A percentile compares a stretch with the other conserved stretches of the same genome.
These are phyloP conservation scores for Onychomys arenicola DNA, from an alignment of 2,797 vertebrate genomes.

Conservation along the genomic window DNA sequence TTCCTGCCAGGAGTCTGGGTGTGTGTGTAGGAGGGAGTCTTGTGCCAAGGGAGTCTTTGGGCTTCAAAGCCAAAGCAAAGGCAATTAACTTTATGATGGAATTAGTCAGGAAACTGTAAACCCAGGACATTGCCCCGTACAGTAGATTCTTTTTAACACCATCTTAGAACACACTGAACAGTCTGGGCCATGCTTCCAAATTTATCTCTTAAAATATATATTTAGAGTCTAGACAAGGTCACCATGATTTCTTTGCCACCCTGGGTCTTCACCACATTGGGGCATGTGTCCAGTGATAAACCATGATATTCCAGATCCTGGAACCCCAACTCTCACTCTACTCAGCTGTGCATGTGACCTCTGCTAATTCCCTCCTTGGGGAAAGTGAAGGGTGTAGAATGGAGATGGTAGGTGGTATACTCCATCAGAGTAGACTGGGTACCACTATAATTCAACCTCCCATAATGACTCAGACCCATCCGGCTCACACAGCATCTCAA, in stretches of 20 bases:
- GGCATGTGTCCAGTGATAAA: background rate
- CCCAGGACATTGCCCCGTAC: conserved; percentile 43
- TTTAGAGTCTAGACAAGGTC: conserved; percentile 51
- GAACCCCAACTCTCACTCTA: background rate
- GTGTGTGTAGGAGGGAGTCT: conserved; percentile 15
- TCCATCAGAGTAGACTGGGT: background rate
- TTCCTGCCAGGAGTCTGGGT: conserved; percentile 76
- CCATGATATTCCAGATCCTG: background rate
- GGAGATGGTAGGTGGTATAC: background rate
- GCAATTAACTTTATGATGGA: conserved; percentile 84
- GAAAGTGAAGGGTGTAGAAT: background rate
- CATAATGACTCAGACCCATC: background rate
- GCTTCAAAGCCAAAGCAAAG: conserved; percentile 80
- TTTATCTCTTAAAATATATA: conserved; percentile 64
- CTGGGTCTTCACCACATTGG: background rate
- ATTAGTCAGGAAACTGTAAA: conserved; percentile 83
- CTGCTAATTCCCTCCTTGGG: background rate
- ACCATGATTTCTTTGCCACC: background rate
- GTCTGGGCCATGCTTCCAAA: conserved; percentile 76
- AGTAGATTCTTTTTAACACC: conserved; percentile 81
- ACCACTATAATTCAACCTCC: background rate
- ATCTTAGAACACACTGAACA: conserved; percentile 75
- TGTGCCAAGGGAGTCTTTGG: conserved; percentile 78
- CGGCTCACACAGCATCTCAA: background rate
- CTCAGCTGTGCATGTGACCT: background rate